Conservation (phyloP, 1,140 invertebrate species). For the Rhyzopertha dominica region DNA sequence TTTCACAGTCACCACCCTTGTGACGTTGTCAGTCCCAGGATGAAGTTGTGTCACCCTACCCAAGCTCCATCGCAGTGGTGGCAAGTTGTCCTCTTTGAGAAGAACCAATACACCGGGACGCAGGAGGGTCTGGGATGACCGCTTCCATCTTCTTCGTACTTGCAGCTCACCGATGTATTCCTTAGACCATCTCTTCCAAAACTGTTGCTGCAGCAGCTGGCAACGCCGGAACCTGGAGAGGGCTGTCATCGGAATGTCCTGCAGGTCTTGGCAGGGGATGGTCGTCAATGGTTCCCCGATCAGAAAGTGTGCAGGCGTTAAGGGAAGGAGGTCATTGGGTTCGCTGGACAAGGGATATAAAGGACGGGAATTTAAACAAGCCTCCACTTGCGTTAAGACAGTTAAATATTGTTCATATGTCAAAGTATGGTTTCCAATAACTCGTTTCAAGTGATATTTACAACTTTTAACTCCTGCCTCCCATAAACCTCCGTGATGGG, state of each 20-base stretch:
- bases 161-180: conserved; percentile 23
- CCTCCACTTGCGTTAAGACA: too few species aligned
- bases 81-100: conserved; percentile 13
- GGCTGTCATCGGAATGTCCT: conserved; percentile 4
- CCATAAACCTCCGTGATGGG: not conserved
- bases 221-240: conserved; percentile 23
- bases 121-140: not conserved
- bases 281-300: conserved; percentile 8
- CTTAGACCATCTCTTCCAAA: conserved; percentile 19
- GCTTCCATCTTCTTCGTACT: conserved; percentile 12
- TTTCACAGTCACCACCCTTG: too few species aligned
- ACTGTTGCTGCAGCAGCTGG: conserved; percentile 18
- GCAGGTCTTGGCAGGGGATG: conserved; percentile 30
- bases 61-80: conserved; percentile 21
- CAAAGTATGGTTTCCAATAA: not conserved
- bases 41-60: conserved; percentile 31
- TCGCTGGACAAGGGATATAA: too few species aligned
- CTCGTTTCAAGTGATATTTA: conserved; percentile 5
- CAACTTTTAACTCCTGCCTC: conserved; percentile 3
- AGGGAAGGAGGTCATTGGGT: too few species aligned
- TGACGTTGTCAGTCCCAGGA: conserved; percentile 33
- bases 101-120: conserved; percentile 7
- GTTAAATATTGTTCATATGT: conserved; percentile 17
- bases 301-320: too few species aligned
- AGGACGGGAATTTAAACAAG: too few species aligned